Base-by-base conservation (phyloP, 1,140 invertebrate genomes). In the Grapholita molesta region DNA sequence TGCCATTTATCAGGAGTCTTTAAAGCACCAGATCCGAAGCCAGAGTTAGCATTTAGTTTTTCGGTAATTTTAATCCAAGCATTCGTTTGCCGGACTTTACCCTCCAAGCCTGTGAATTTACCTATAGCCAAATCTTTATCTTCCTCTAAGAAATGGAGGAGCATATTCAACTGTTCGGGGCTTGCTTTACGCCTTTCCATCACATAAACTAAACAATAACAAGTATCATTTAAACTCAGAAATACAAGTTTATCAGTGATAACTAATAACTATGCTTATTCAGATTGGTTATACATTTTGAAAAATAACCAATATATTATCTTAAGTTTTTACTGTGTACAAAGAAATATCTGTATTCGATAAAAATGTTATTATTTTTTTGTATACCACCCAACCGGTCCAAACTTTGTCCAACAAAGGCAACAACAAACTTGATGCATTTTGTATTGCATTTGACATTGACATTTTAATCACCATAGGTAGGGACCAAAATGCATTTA, bases 1-100 rank as follows among this genome's bases (percentile, higher is more conserved):
- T 83, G 81, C 82, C 79, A 83, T 71, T 83, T 83, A 72, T 82
- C 79, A n/a, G 82, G 82, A 9, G 82, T 83, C 64, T 83, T 83
- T 28, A 83, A 82, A 25, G 82, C 82, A 66, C 82, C 82, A 9
- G 79, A 82, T 7, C 79, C 79, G 68, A 83, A 83, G 25, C 79
- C 82, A 8, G 82, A 81, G 65, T 82, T 83, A 4, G 79, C 82
- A 69, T 83, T 83, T 21, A 83, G 64, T 72, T 80, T 83, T 55
- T 83, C 82, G 9, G 82, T 83, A 18, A 83, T 82, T 72, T 80
- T 83, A 18, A 83, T 83, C 82, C 82, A 83, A 15, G 82, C 72
- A 69, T 82, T 84, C 1, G 79, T 80, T 48, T 84, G 82, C 8
- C 79, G 77, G 32, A 84, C 77, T 53, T 69, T 78, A 42, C 76